Percentiles rank a stretch among this genome's conserved stretches.
Conservation (phyloP, 2,113 vertebrate genomes). For the Corythoichthys intestinalis region DNA sequence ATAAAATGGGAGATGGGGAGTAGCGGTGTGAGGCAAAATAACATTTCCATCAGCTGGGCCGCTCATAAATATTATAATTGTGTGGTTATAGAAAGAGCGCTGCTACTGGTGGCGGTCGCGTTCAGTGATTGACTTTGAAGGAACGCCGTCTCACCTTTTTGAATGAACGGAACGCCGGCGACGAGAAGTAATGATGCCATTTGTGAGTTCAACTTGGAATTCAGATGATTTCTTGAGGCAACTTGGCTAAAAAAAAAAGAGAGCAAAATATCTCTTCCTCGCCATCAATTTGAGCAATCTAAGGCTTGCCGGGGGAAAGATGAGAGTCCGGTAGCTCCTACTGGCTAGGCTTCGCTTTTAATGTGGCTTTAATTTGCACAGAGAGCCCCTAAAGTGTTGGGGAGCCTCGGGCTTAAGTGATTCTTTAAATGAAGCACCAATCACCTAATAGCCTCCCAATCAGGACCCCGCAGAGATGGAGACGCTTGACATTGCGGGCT, state of each 20-base stretch:
- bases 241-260: neutral
- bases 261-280: conserved; percentile 14
- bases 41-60: conserved; percentile 61
- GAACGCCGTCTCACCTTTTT: conserved; percentile 59
- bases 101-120: conserved; percentile 26
- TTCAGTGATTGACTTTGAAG: conserved; percentile 61
- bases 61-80: conserved; percentile 78
- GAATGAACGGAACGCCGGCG: conserved; percentile 43
- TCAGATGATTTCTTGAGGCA: conserved; percentile 36
- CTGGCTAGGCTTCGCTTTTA: conserved; percentile 21
- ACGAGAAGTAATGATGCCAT: conserved; percentile 39
- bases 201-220: conserved; percentile 44
- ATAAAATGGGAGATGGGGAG: conserved; percentile 20
- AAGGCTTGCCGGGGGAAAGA: conserved; percentile 8
- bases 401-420: conserved; percentile 24
- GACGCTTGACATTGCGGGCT: conserved; percentile 9
- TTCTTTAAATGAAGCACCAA: conserved; percentile 29
- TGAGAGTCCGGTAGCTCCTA: conserved; percentile 19
- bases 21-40: conserved; percentile 33
- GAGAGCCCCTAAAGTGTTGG: conserved; percentile 28
- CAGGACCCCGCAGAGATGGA: conserved; percentile 24
- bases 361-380: conserved; percentile 33
- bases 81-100: conserved; percentile 60
- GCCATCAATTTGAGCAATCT: conserved; percentile 26
- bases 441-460: conserved; percentile 29